phyloP scores from a whole-genome alignment of 2,797 vertebrate genomes.

The Gobio occitaniae region DNA sequence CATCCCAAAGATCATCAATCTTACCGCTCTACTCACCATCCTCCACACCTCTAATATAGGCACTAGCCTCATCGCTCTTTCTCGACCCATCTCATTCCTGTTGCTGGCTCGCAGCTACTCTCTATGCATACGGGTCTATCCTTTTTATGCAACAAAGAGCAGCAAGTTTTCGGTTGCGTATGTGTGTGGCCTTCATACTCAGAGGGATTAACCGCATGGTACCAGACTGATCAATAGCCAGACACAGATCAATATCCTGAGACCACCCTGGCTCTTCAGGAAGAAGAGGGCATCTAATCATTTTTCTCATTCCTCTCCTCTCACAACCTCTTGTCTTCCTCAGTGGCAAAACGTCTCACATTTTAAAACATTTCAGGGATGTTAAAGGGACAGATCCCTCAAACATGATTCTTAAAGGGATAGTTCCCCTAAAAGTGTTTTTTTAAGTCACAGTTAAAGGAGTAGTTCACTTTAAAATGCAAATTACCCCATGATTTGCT shows the following conservation, averaged over 20 bases:
- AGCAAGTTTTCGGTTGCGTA: slow-evolving; percentile 2
- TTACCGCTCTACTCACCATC: slow-evolving; percentile 66
- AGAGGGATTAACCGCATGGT: slow-evolving; percentile 18
- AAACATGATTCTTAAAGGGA: neutral
- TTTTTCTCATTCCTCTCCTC: slow-evolving; percentile 10
- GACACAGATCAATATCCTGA: slow-evolving; percentile 49
- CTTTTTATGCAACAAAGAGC: slow-evolving; percentile 28
- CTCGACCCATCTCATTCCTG: slow-evolving; percentile 7
- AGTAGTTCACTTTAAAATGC: too few relatives aligned
- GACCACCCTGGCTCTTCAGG: slow-evolving; percentile 36
- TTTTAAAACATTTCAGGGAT: slow-evolving; percentile 1
- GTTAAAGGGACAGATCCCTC: neutral
- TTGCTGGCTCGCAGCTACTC: slow-evolving; percentile 15
- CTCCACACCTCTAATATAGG: slow-evolving; percentile 73
- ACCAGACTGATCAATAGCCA: slow-evolving; percentile 38
- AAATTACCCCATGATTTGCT: neutral
- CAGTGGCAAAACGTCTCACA: neutral
- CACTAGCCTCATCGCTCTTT: slow-evolving; percentile 63
- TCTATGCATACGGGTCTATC: slow-evolving; percentile 29
- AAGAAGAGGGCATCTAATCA: slow-evolving; percentile 18
- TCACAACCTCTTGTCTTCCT: slow-evolving; percentile 9
- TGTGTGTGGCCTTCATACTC: slow-evolving; percentile 22
- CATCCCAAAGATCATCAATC: slow-evolving; percentile 78
- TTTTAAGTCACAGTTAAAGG: neutral
- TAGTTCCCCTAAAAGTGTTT: neutral